Percentiles rank a stretch among this genome's conserved stretches.
These are phyloP conservation scores for Andrena minutula DNA, from an alignment of 2,888 invertebrate species.

Conservation along the genomic window DNA sequence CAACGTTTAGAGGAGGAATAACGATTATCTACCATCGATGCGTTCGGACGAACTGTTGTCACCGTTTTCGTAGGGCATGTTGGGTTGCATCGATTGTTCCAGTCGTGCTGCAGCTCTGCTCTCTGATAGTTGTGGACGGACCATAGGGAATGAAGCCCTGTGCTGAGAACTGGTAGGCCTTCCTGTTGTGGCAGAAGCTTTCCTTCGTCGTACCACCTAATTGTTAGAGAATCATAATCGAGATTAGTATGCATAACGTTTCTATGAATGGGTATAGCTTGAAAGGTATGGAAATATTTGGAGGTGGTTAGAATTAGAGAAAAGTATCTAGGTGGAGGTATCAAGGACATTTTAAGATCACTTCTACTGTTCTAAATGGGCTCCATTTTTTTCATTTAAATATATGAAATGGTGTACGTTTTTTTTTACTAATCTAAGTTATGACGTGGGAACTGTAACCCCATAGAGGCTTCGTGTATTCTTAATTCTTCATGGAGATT, in stretches of 20 bases:
- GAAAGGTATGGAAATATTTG: too few species aligned
- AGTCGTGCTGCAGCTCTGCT: conserved; percentile 85
- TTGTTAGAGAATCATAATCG: neutral
- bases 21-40: conserved; percentile 79
- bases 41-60: conserved; percentile 83
- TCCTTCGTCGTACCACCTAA: conserved; percentile 88
- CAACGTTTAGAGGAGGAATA: neutral
- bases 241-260: neutral
- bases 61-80: conserved; percentile 81
- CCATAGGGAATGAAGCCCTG: conserved; percentile 89
- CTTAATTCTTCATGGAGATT: too few species aligned
- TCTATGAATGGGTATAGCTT: neutral
- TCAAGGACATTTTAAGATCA: too few species aligned
- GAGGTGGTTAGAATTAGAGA: too few species aligned
- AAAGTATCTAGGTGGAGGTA: too few species aligned
- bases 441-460: too few species aligned
- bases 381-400: too few species aligned
- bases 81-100: conserved; percentile 85
- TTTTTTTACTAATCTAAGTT: too few species aligned
- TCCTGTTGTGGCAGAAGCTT: conserved; percentile 84
- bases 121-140: conserved; percentile 86
- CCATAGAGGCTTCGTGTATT: too few species aligned
- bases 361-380: too few species aligned
- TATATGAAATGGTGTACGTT: too few species aligned
- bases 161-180: conserved; percentile 84